Conservation (phyloP, 2,113 vertebrate genomes). For the Silurus meridionalis region DNA sequence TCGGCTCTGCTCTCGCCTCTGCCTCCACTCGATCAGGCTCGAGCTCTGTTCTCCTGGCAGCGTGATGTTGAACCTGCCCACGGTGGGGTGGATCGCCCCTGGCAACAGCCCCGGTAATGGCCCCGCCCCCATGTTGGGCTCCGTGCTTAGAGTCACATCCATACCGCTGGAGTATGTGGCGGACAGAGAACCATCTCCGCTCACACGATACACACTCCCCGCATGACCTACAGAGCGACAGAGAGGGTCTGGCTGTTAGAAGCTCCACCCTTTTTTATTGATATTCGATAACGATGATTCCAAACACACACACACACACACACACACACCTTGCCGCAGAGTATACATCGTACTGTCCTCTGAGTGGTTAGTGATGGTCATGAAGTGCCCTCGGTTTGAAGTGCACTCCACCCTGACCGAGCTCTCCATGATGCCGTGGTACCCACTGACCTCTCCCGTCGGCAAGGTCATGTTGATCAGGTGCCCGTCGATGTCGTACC, state of each 20-base stretch:
- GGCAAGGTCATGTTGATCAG: constrained; percentile 87
- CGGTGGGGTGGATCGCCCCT: constrained; percentile 87
- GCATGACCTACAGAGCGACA: constrained; percentile 80
- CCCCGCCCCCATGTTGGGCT: constrained; percentile 87
- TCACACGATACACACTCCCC: constrained; percentile 90
- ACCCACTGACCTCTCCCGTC: constrained; percentile 84
- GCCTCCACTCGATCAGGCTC: constrained; percentile 96
- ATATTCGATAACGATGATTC: background rate
- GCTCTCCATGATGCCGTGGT: constrained; percentile 82
- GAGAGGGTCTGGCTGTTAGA: background rate
- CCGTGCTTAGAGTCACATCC: constrained; percentile 90
- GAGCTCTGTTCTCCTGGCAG: constrained; percentile 92
- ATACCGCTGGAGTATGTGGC: constrained; percentile 94
- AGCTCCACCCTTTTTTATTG: background rate
- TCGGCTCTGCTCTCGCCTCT: constrained; percentile 93
- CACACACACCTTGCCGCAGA: constrained; percentile 79
- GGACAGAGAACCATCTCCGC: constrained; percentile 88
- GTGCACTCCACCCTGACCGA: constrained; percentile 80
- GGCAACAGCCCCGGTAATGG: constrained; percentile 65
- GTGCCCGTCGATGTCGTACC: constrained; percentile 83
- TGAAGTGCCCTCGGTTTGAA: constrained; percentile 83
- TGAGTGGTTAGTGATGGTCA: constrained; percentile 83
- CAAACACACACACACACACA: constrained; percentile 12
- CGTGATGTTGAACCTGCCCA: constrained; percentile 95
- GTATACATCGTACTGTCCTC: constrained; percentile 83